phyloP scores from a whole-genome alignment of 1,140 invertebrate species.

The Orius insidiosus region DNA sequence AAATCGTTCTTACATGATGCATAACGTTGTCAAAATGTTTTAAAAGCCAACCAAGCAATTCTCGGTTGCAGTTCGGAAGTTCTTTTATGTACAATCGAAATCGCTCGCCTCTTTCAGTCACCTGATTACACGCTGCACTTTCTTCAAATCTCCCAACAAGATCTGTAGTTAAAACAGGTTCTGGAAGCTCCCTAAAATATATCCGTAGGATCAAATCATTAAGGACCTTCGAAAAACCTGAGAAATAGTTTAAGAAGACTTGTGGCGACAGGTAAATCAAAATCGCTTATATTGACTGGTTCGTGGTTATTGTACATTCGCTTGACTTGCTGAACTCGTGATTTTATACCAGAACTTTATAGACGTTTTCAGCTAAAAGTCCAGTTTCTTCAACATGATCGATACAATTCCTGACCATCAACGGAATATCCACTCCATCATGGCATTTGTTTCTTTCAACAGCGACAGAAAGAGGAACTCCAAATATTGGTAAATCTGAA shows the following conservation, averaged over 20 bases:
- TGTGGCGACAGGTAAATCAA: constrained; percentile 75
- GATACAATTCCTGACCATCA: constrained; percentile 77
- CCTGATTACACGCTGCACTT: constrained; percentile 58
- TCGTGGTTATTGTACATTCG: constrained; percentile 69
- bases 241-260: constrained; percentile 77
- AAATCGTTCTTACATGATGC: constrained; percentile 36
- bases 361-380: constrained; percentile 57
- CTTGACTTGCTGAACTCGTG: constrained; percentile 68
- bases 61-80: constrained; percentile 54
- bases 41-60: constrained; percentile 66
- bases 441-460: constrained; percentile 77
- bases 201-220: too few species aligned
- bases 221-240: too few species aligned
- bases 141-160: constrained; percentile 76
- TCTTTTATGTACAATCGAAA: constrained; percentile 42
- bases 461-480: constrained; percentile 63
- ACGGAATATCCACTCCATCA: constrained; percentile 72
- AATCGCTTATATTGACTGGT: constrained; percentile 55
- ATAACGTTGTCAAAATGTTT: constrained; percentile 51
- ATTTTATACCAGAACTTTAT: constrained; percentile 79
- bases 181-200: constrained; percentile 59
- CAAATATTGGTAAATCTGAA: constrained; percentile 68
- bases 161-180: constrained; percentile 70
- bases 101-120: constrained; percentile 30
- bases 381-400: constrained; percentile 69